Evolutionary conservation across 2,113 vertebrate species (phyloP).

Genomic region (Panthera leo): DNA sequence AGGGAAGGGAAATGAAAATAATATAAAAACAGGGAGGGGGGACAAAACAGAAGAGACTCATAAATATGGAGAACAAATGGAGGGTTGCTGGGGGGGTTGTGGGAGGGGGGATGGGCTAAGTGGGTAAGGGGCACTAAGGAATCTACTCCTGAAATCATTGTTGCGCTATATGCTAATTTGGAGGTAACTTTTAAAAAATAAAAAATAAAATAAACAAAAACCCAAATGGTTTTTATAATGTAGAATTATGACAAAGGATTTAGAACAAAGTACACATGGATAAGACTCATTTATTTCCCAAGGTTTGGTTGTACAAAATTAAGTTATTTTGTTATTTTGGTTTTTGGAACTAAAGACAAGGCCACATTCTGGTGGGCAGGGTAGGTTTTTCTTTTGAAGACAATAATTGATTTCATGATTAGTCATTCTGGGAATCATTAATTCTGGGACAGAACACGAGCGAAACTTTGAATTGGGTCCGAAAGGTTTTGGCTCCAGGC

Average conservation of each 20-base stretch:
- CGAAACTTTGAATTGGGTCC: constrained; percentile 14
- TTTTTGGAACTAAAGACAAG: not conserved
- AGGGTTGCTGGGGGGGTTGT: too few relatives aligned
- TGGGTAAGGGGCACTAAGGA: too few relatives aligned
- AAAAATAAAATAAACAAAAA: not conserved
- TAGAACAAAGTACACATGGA: not conserved
- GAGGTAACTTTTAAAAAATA: too few relatives aligned
- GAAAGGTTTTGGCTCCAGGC: not conserved
- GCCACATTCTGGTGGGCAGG: not conserved
- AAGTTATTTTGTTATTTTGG: constrained; percentile 21
- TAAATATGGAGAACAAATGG: too few relatives aligned
- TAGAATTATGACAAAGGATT: not conserved
- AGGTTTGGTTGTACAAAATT: not conserved
- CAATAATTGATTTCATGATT: not conserved
- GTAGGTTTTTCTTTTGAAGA: constrained; percentile 29
- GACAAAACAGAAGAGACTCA: too few relatives aligned
- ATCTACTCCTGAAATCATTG: too few relatives aligned
- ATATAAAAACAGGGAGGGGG: too few relatives aligned
- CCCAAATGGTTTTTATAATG: not conserved
- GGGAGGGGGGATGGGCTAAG: too few relatives aligned
- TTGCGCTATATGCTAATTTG: too few relatives aligned
- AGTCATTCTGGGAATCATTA: constrained; percentile 17
- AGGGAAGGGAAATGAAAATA: too few relatives aligned
- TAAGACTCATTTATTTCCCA: not conserved
- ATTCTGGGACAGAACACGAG: not conserved